Percentiles rank a stretch among this genome's conserved stretches.
These are phyloP conservation scores for Rhinichthys osculus DNA, from an alignment of 2,797 vertebrate species.

Conservation along the genomic window DNA sequence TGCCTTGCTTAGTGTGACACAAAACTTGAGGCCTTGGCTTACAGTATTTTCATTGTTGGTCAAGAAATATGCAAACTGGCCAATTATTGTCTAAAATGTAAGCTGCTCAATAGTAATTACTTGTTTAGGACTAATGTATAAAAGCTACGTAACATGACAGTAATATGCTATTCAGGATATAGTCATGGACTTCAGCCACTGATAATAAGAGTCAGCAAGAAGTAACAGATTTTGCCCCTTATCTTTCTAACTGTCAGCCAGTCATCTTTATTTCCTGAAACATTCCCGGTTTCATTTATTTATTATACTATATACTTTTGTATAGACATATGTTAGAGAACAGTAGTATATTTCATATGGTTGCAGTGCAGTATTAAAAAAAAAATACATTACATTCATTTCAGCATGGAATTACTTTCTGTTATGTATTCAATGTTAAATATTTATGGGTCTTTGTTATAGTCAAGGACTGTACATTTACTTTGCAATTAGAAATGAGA, in stretches of 20 bases:
- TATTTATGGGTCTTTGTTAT: neutral
- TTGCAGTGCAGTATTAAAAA: neutral
- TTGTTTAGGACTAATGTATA: neutral
- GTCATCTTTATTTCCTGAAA: neutral
- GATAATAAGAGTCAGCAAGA: constrained; percentile 27
- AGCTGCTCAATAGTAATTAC: neutral
- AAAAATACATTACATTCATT: neutral
- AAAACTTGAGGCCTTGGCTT: neutral
- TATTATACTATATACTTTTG: neutral
- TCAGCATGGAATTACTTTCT: neutral
- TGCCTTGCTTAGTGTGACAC: neutral
- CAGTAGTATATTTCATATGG: neutral
- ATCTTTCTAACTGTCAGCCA: constrained; percentile 12
- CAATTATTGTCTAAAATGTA: neutral
- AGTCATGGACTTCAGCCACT: constrained; percentile 38
- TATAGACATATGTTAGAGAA: neutral
- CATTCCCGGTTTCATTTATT: neutral
- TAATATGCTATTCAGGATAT: neutral
- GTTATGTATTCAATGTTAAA: neutral
- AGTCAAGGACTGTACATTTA: neutral
- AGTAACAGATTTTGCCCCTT: constrained; percentile 24
- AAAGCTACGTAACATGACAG: neutral
- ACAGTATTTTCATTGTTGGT: neutral
- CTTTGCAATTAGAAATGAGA: neutral
- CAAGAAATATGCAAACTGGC: neutral